Base-by-base conservation (phyloP, 2,113 vertebrate genomes). In the Tinamus guttatus region DNA sequence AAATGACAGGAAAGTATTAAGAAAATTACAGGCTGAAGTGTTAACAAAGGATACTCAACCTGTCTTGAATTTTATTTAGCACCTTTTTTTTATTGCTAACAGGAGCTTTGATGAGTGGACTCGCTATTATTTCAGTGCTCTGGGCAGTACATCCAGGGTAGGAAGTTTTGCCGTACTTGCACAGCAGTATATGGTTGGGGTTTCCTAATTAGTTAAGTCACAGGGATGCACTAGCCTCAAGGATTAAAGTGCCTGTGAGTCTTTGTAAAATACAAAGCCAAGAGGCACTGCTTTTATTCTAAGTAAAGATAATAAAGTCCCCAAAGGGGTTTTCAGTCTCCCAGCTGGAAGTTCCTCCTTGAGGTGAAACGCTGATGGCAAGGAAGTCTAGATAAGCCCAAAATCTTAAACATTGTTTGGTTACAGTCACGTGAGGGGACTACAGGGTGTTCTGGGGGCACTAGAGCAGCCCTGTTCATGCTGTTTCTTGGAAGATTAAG, bases 181-280 rank as follows among this genome's bases (percentile, higher is more conserved):
- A 25, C 78, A 77, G 58, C 2, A 0, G 49, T 74, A 49, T 24
- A 49, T 58, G 22, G 25, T 3, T 69, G 9, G 21, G 13, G 30
- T 82, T 87, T n/a, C 49, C 68, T 74, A 73, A 90, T 95, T 85
- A 85, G 54, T 80, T 93, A 83, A 87, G 69, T 87, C 45, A 40
- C 54, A 70, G 70, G 40, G 52, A 85, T 4, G 2, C 12, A 5
- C 52, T 70, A 14, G 34, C 63, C 68, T 75, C n/a, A 70, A 64
- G 47, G 52, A 85, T 87, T 92, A 77, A 94, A 94, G 49, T 70
- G 5, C 7, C 40, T 60, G 5, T 0, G 25, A 54, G 17, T 54
- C 47, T 88, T 78, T 94, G 59, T 87, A 65, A 92, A 94, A 84
- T 54, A 84, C 34, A 84, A 94, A 93, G 40, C n/a, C 14, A 77